Conservation (phyloP, 2,888 invertebrate genomes). For the Drosophila falleni region DNA sequence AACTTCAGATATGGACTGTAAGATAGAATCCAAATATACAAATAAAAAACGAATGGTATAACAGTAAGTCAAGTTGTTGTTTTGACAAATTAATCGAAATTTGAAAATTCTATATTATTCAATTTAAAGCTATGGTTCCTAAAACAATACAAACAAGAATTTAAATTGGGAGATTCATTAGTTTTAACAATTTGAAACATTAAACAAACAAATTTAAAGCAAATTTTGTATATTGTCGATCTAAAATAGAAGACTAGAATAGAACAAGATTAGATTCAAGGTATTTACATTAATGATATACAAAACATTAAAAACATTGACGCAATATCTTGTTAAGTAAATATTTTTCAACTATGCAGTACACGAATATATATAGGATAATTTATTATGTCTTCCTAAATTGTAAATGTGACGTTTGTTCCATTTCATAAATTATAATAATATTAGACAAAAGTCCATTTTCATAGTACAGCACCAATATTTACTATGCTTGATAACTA, state of each 20-base stretch:
- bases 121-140: too few species aligned
- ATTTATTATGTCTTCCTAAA: neutral
- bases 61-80: too few species aligned
- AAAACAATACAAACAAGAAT: too few species aligned
- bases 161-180: too few species aligned
- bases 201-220: too few species aligned
- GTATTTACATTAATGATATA: neutral
- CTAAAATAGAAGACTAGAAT: neutral
- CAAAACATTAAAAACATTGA: neutral
- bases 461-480: too few species aligned
- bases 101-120: too few species aligned
- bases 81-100: too few species aligned
- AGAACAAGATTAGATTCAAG: neutral
- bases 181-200: too few species aligned
- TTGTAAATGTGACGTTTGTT: neutral
- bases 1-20: conserved; percentile 1
- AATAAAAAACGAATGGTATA: neutral
- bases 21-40: neutral
- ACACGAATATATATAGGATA: neutral
- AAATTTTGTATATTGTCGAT: neutral
- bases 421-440: neutral
- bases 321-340: neutral
- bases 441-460: neutral
- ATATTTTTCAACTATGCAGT: neutral
- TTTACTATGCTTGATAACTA: neutral